Evolutionary conservation across 2,888 invertebrate genomes (phyloP), one percentile per base, ranked within the genome.

Genomic region (Oligia fasciuncula): DNA sequence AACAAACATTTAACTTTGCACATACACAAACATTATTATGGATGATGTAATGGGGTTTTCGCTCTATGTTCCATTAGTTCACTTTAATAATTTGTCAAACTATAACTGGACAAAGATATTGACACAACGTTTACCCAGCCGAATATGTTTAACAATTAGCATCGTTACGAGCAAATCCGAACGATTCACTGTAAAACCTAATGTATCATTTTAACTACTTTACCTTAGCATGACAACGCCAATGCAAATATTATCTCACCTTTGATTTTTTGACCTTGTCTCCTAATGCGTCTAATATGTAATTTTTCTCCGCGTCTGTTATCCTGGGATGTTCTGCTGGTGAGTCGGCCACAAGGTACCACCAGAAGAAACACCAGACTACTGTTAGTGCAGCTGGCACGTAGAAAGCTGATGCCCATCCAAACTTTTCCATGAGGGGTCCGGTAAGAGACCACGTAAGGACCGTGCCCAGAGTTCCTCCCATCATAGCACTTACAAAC

Each of bases 391-490:
- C 92, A 0, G 97, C 97, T 0, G 98, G 97, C 4, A 97, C 95
- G 90, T 98, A 98, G 94, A 98, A 98, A 2, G 97, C 98, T 91
- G 97, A 97, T 46, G 97, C 97, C 98, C 98, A 98, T 79, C 97
- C 98, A 43, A 97, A 95, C 19, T 93, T 93, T 76, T 97, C 97
- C 77, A 98, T 97, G 0, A 98, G 95, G 0, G 97, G 93, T 5
- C 98, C 98, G 54, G 98, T 97, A 4, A 98, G 92, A 0, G 98
- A 98, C 97, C 98, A 98, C 0, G 98, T 97, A 2, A 98, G 94
- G 2, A 98, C 97, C 0, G 98, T 98, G 4, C 98, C 98, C 76
- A 98, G 96, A 0, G 98, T 98, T 9, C 98, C 98, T 19, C 98
- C 98, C 97, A 98, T 97, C 89, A 98, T 95, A 0, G 98, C 97